These are phyloP conservation scores for Phoxinus dragarum DNA, from an alignment of 2,797 vertebrate species.

Conservation along the genomic window DNA sequence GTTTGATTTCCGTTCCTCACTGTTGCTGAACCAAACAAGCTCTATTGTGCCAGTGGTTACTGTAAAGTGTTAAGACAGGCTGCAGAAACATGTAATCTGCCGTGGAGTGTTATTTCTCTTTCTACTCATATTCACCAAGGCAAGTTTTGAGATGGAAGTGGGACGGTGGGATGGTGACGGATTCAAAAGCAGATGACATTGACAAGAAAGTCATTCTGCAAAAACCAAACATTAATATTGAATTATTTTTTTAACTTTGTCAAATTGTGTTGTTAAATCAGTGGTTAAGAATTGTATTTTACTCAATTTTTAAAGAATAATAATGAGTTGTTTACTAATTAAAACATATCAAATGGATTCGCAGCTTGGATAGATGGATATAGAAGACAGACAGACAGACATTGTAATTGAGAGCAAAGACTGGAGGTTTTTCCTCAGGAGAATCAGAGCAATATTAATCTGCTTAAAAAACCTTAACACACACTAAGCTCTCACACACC, in stretches of 20 bases:
- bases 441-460: not conserved
- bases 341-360: not conserved
- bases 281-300: not conserved
- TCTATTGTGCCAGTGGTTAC: conserved; percentile 1
- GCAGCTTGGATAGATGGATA: not conserved
- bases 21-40: conserved; percentile 7
- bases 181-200: conserved; percentile 7
- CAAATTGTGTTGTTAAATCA: not conserved
- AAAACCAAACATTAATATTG: not conserved
- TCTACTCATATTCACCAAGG: not conserved
- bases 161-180: not conserved
- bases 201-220: not conserved
- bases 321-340: not conserved
- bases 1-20: conserved; percentile 24
- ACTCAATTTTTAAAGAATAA: not conserved
- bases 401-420: not conserved
- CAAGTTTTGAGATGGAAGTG: not conserved
- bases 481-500: conserved; percentile 2
- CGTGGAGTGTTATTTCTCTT: not conserved
- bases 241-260: not conserved
- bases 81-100: conserved; percentile 1
- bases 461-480: conserved; percentile 13
- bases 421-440: not conserved
- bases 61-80: conserved; percentile 5
- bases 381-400: no score